Evolutionary conservation across 1,140 invertebrate species (phyloP).

Genomic region (Mesaphorura yosii): DNA sequence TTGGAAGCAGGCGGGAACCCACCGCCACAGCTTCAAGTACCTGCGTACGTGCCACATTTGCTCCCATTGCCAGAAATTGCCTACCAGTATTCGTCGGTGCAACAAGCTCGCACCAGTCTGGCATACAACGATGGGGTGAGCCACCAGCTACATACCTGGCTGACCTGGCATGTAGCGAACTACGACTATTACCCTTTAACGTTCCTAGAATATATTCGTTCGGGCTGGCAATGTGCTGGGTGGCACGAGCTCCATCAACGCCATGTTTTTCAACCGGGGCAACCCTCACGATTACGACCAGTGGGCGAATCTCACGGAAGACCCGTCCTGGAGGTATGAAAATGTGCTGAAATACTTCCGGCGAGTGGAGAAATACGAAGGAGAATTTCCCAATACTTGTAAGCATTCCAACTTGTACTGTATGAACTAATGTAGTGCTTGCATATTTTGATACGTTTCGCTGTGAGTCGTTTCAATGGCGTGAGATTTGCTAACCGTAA

Average conservation of each 20-base stretch:
- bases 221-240: constrained; percentile 41
- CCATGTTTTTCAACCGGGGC: constrained; percentile 52
- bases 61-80: neutral
- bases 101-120: neutral
- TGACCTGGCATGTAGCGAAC: neutral
- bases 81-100: neutral
- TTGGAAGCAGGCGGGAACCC: constrained; percentile 4
- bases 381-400: constrained; percentile 1
- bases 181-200: no score
- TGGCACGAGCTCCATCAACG: constrained; percentile 49
- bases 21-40: neutral
- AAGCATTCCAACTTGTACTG: neutral
- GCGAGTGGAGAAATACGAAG: constrained; percentile 56
- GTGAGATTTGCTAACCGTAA: no score
- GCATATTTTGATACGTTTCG: no score
- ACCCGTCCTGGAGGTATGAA: constrained; percentile 44
- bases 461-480: no score
- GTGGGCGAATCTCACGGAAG: constrained; percentile 43
- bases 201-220: neutral
- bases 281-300: constrained; percentile 50
- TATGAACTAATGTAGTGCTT: no score
- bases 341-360: constrained; percentile 65
- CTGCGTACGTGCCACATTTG: neutral
- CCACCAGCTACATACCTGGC: no score
- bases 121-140: neutral